phyloP scores from a whole-genome alignment of 2,113 vertebrate species.

The Dolichotis patagonum region DNA sequence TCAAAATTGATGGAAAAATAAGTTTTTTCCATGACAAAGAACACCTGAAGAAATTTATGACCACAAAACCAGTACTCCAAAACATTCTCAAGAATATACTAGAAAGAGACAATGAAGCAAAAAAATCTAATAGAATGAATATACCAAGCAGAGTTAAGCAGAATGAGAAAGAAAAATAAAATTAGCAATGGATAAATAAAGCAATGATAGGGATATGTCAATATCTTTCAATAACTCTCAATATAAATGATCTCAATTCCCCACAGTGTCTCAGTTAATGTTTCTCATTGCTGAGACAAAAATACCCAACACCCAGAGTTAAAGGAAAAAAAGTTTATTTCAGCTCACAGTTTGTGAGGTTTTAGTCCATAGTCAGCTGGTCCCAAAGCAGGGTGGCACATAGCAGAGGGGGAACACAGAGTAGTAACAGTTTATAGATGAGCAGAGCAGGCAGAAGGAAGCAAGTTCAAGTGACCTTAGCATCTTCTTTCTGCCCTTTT shows the following conservation, averaged over 20 bases:
- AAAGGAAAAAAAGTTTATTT: not conserved
- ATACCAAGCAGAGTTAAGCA: not conserved
- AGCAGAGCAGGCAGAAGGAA: not conserved
- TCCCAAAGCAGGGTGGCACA: not conserved
- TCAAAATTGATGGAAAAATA: not conserved
- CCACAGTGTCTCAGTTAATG: not conserved
- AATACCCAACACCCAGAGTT: not conserved
- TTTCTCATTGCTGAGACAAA: not conserved
- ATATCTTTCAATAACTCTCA: not conserved
- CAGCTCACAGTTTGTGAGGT: not conserved
- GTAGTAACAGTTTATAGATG: no score
- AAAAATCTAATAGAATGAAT: not conserved
- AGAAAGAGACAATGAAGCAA: not conserved
- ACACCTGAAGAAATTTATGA: not conserved
- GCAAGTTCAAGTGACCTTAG: not conserved
- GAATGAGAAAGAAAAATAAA: not conserved
- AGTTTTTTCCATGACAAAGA: not conserved
- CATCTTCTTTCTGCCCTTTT: not conserved
- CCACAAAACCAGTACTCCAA: not conserved
- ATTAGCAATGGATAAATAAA: not conserved
- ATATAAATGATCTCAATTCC: not conserved
- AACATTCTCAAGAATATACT: not conserved
- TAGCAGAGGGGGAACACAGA: no score
- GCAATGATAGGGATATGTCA: not conserved
- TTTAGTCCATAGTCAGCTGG: not conserved